Base-by-base conservation (phyloP, 2,113 vertebrate species). In the Tragelaphus scriptus region DNA sequence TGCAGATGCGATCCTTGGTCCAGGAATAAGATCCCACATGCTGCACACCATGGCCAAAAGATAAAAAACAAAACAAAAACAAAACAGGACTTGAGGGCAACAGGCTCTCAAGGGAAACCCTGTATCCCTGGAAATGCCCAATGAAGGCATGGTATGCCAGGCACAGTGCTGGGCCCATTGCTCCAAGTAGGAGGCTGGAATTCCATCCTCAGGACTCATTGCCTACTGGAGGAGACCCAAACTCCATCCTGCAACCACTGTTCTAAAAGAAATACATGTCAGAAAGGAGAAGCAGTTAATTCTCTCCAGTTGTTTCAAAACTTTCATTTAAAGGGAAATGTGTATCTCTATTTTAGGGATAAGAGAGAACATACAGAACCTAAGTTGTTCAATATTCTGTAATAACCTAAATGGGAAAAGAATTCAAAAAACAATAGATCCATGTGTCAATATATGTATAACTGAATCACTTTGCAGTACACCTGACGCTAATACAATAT, bases 251-350 rank as follows among this genome's bases (percentile, higher is more conserved):
- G 51, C 51, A 79, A 51, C 7, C 7, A 49, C 23, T 44, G 14
- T 36, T 93, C 25, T 63, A 44, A 61, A 15, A 84, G 40, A 77
- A 93, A 63, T 30, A 75, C 6, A 79, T 28, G 19, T 9, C 61
- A 87, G 91, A 79, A 92, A 79, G 26, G 25, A 90, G 84, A 51
- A 21, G 9, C 28, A 53, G 58, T 65, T 17, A 40, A 80, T 80
- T 91, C 56, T 26, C 15, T 61, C 63, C 17, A 68, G 30, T 40
- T 51, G 51, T 87, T 90, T 93, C 25, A 55, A 68, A 75, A n/a
- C 2, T 82, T 92, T 77, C 81, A 87, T 79, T 82, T 84, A 59
- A 88, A 96, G 53, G 30, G 96, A 58, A 84, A 55, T 49, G 32
- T 59, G 65, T 59, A 17, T 59, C 49, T 97, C 40, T 61, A 15